phyloP scores from a whole-genome alignment of 2,797 vertebrate genomes.

The Tachyglossus aculeatus region DNA sequence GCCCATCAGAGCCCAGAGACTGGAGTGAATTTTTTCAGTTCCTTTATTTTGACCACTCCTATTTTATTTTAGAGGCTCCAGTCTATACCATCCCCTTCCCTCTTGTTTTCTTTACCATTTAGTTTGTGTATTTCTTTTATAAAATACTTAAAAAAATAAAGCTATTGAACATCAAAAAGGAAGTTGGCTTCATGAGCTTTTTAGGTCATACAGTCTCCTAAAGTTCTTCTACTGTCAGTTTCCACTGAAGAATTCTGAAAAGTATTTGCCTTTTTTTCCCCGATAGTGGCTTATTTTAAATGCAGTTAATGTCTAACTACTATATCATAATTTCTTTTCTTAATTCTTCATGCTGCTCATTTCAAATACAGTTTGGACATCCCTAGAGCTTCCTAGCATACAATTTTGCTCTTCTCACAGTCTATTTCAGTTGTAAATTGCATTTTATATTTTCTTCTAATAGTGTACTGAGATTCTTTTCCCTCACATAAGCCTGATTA shows the following conservation, averaged over 20 bases:
- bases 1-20: too few relatives aligned
- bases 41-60: too few relatives aligned
- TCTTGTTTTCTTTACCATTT: too few relatives aligned
- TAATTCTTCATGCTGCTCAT: conserved; percentile 29
- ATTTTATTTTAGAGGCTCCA: too few relatives aligned
- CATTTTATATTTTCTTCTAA: conserved; percentile 42
- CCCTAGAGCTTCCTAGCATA: conserved; percentile 38
- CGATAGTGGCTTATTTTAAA: conserved; percentile 23
- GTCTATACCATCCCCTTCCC: too few relatives aligned
- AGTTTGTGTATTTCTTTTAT: too few relatives aligned
- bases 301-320: conserved; percentile 1
- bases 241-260: conserved; percentile 30
- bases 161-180: background rate
- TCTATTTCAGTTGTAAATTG: conserved; percentile 39
- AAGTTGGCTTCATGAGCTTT: conserved; percentile 5
- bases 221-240: conserved; percentile 1
- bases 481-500: conserved; percentile 20
- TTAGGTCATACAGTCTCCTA: conserved; percentile 12
- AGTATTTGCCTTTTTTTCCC: background rate
- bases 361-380: conserved; percentile 17
- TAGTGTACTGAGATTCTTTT: conserved; percentile 2
- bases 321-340: background rate
- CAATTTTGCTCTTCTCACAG: conserved; percentile 14
- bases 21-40: too few relatives aligned
- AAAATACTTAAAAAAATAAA: too few relatives aligned